Evolutionary conservation across 2,113 vertebrate species (phyloP), one percentile per base, ranked within the genome.

Genomic region (Mesoclemmys tuberculata): DNA sequence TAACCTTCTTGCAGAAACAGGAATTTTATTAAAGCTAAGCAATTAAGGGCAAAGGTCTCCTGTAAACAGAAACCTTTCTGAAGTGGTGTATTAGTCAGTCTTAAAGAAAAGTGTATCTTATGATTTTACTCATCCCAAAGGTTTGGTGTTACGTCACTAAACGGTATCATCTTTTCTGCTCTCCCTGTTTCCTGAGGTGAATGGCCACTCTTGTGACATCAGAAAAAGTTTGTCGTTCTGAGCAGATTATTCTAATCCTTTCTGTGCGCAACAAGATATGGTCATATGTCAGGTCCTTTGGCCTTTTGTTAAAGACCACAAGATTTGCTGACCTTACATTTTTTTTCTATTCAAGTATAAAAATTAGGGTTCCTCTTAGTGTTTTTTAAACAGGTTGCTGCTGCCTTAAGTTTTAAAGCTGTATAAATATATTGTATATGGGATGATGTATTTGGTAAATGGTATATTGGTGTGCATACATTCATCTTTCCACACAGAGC

Each of bases 31-130:
- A 1, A 4, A 93, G 38, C 10, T 26, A 49, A 8, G 48, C 46
- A 77, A 4, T 12, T 82, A 81, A 27, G 7, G 90, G 68, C 18
- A 79, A 87, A 86, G 71, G 82, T 9, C 13, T 31, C 26, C 11
- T 6, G 1, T 0, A 0, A 46, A 11, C 46, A 82, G 52, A 56
- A 49, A 1, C 0, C 52, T 56, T 48, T 46, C 1, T 11, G 2
- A n/a, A 55, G 77, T 21, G 35, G 35, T 52, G 51, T 58, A 46
- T 10, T 22, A 44, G 46, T 58, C 10, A 10, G 18, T 77, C 82
- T 86, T 68, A 4, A 88, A 94, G 41, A n/a, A n/a, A 11, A 83
- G 86, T 44, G 41, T 92, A 22, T 44, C 1, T 68, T 92, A 88
- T 44, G 31, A 0, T 78, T 90, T 83, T 52, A 46, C 0, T 1